Evolutionary conservation across 2,888 invertebrate genomes (phyloP), one percentile per base, ranked within the genome.

Genomic region (Clitarchus hookeri): DNA sequence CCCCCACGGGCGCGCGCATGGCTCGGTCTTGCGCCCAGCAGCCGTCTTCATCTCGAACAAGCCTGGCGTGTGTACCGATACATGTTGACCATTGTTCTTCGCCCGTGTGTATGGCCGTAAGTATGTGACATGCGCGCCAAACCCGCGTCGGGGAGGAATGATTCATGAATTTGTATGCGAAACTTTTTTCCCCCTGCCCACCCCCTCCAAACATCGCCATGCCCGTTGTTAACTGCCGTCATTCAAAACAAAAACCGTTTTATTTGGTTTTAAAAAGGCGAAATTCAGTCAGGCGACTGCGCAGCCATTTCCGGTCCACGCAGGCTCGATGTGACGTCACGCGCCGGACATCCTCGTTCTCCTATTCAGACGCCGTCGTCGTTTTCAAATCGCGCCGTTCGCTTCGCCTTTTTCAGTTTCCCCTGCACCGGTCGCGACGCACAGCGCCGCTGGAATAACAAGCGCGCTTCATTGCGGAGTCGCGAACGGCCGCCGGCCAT

Each of bases 41-140:
- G 48, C 16, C 48, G 11, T 16, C 48, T 48, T 48, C 48, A 48
- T 48, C 48, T 48, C 48, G 48, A 48, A 48, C 48, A 48, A 65
- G 65, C 65, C 65, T 23, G 3, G 65, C 65, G 23, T n/a, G n/a
- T 65, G 65, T n/a, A 65, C 65, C 65, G 8, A 23, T 65, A 19
- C 65, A 65, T 65, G 65, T 65, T n/a, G 65, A n/a, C 65, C n/a
- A 65, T 65, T 65, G 65, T 65, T 65, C 65, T 65, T n/a, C 23
- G 6, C 65, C n/a, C n/a, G 65, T 65, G 65, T n/a, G n/a, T n/a
- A 23, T 65, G n/a, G 65, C 65, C 11, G 65, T 65, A 65, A 36
- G 36, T 36, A 36, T 65, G 65, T 65, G 65, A 65, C 65, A 65
- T 65, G 65, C 11, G 65, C 65, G 65, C n/a, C 48, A 48, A 48